phyloP scores from a whole-genome alignment of 2,113 vertebrate species.

The Stegostoma tigrinum region DNA sequence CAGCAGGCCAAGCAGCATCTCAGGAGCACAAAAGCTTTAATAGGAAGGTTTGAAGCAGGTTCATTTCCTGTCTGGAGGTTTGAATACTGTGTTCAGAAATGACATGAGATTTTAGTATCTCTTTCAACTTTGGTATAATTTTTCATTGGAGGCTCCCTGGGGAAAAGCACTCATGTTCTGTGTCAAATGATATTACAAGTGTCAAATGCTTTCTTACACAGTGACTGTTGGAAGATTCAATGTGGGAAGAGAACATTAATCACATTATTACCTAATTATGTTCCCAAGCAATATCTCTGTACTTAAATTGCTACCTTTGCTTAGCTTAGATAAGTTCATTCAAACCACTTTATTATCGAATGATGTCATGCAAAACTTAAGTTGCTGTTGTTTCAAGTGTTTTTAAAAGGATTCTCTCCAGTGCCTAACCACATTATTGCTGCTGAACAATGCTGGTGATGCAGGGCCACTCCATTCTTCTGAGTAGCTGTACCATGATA shows the following conservation, averaged over 20 bases:
- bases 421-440: not conserved
- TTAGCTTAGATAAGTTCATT: not conserved
- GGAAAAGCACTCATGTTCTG: not conserved
- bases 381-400: not conserved
- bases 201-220: conserved; percentile 10
- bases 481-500: not conserved
- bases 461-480: not conserved
- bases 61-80: too few species aligned
- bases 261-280: not conserved
- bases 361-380: not conserved
- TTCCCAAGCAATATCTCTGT: not conserved
- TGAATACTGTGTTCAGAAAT: not conserved
- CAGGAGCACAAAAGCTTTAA: too few species aligned
- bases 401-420: not conserved
- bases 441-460: not conserved
- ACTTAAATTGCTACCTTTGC: not conserved
- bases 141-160: not conserved
- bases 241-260: not conserved
- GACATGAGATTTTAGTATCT: not conserved
- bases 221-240: not conserved
- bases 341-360: not conserved
- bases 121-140: not conserved
- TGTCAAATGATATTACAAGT: not conserved
- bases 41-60: too few species aligned
- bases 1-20: too few species aligned